Evolutionary conservation across 2,113 vertebrate species (phyloP), one percentile per base, ranked within the genome.

Genomic region (Aphelocoma coerulescens): DNA sequence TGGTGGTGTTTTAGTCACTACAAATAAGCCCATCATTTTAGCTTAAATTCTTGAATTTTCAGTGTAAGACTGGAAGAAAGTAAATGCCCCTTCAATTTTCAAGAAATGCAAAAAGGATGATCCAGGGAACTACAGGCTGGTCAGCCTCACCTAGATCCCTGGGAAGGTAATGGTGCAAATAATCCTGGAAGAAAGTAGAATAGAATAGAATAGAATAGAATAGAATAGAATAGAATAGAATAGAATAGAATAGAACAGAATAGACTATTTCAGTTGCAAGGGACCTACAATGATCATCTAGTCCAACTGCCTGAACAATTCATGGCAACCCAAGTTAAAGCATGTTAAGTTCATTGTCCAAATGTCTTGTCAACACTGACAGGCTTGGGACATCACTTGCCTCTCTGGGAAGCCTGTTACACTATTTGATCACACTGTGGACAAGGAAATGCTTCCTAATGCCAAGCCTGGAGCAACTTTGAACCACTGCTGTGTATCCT

Each of bases 371-470:
- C 46, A 83, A 74, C 11, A 16, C 3, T 79, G 22, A 27, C 41
- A 37, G 17, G 8, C 7, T 44, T 69, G 44, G 26, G 26, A 3
- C 41, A 48, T 48, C 0, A 0, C 26, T 17, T 4, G 9, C 16
- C 10, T 28, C 23, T 58, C 48, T 59, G 46, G 43, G 11, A 92
- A 63, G 16, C 9, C 51, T 66, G 11, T 43, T 76, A 20, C 12
- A 39, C 23, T 58, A 7, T 67, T 58, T 72, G 27, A 44, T 24
- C 7, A 49, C 16, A 4, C 6, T 75, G 10, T 79, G 3, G 1
- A 27, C 49, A 63, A 67, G 52, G 3, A 61, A 87, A 35, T 72
- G 8, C 2, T 62, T 76, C 43, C 43, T 48, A 49, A 75, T 66
- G 10, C 3, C 3, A 20, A 66, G 19, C 24, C 30, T 76, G 63